Evolutionary conservation across 1,140 invertebrate species (phyloP), one percentile per base, ranked within the genome.

Genomic region (Drosophila mayri): DNA sequence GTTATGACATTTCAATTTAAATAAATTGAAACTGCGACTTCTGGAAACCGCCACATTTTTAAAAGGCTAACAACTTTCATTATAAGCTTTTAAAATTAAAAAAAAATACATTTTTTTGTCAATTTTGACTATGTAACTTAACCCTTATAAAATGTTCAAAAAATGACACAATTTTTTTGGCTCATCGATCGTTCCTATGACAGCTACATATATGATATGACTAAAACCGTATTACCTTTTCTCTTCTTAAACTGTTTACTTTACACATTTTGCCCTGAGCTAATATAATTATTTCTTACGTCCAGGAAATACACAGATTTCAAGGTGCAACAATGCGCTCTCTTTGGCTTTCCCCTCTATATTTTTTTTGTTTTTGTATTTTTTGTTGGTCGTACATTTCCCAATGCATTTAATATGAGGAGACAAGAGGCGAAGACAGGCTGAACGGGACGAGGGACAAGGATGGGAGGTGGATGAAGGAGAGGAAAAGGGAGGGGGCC

Each of bases 381-480:
- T 64, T 47, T 35, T 54, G 9, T 54, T 38, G 35, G 52, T 25
- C 1, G 46, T 47, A 74, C 68, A 78, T 62, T 75, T 84, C 35
- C 80, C 85, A 80, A 84, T 90, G 85, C 85, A 84, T 88, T 90
- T 88, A 88, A 88, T 90, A 88, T 88, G 85, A 84, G 88, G 83
- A 78, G 84, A 90, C 81, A 88, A 81, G 80, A 87, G 80, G 76
- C 84, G 65, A 77, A 81, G 80, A 87, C 77, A 88, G 83, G 66
- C 77, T 63, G 57, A 44, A 62, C 16, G 54, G 35, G 41, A 20
- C 41, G 11, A 2, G 55, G 40, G 55, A 50, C 57, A 10, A 14
- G 43, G 41, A 43, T 61, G 44, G 30, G 12, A 25, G 20, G 30
- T 25, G 63, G n/a, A 30, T 12, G 3, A 25, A 25, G 4, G 25